Conservation (phyloP, 2,797 vertebrate species). For the Hypotaenidia okinawae region DNA sequence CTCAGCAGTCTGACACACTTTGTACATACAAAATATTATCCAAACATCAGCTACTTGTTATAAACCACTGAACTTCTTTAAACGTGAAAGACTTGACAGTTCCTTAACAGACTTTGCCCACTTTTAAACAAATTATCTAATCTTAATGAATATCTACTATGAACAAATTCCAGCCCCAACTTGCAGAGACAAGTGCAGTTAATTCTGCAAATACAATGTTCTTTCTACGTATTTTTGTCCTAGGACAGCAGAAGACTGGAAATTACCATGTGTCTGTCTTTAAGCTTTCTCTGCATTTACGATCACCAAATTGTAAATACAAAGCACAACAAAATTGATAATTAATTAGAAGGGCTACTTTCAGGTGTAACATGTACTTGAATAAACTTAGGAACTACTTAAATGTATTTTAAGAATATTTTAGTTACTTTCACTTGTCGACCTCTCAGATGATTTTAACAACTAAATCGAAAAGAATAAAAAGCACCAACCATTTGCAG, state of each 20-base stretch:
- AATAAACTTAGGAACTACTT: not conserved
- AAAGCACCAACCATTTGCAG: not conserved
- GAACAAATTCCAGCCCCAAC: conserved; percentile 1
- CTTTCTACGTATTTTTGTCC: not conserved
- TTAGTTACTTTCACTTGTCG: not conserved
- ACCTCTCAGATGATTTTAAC: not conserved
- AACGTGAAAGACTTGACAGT: not conserved
- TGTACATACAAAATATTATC: not conserved
- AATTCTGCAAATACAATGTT: not conserved
- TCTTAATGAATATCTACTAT: not conserved
- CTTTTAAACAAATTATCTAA: conserved; percentile 6
- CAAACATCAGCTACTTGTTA: not conserved
- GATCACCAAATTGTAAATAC: not conserved
- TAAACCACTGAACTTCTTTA: not conserved
- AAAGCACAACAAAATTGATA: not conserved
- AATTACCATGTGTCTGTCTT: not conserved
- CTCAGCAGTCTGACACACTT: not conserved
- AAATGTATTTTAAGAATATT: not conserved
- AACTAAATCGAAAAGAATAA: not conserved
- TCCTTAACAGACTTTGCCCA: not conserved
- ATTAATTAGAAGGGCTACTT: not conserved
- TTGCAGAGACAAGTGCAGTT: not conserved
- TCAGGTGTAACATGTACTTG: not conserved
- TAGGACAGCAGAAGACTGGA: not conserved
- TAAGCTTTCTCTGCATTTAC: not conserved